These are phyloP conservation scores for Cyrtodaria siliqua DNA, from an alignment of 2,888 invertebrate genomes.

Conservation along the genomic window DNA sequence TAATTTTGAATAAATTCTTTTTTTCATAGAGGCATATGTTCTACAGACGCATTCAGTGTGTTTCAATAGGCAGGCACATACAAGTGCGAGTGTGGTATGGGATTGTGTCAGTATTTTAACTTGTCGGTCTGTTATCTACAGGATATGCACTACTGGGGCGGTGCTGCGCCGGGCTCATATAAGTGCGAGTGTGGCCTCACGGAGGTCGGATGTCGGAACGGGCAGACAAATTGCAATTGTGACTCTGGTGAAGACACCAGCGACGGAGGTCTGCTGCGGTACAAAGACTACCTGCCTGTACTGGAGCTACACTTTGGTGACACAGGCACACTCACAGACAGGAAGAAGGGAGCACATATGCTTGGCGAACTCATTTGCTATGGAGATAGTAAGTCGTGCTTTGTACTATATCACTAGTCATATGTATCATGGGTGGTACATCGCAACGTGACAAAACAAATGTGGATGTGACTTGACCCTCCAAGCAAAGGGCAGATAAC, in stretches of 20 bases:
- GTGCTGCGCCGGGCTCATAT: conserved; percentile 89
- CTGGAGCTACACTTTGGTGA: conserved; percentile 97
- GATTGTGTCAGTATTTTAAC: too few species aligned
- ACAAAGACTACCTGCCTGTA: conserved; percentile 94
- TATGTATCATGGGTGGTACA: too few species aligned
- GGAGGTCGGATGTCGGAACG: conserved; percentile 88
- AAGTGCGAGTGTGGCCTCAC: conserved; percentile 97
- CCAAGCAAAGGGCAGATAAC: too few species aligned
- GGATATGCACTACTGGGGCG: conserved; percentile 98
- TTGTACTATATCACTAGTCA: too few species aligned
- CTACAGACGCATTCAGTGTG: too few species aligned
- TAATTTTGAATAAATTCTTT: too few species aligned
- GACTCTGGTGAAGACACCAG: conserved; percentile 89
- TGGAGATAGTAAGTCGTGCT: conserved; percentile 92
- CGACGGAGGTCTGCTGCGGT: conserved; percentile 74
- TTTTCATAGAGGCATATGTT: too few species aligned
- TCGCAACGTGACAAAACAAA: too few species aligned
- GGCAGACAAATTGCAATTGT: conserved; percentile 93
- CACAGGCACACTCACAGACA: conserved; percentile 94
- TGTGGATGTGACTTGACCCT: too few species aligned
- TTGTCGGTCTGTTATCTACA: too few species aligned
- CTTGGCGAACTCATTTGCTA: conserved; percentile 96
- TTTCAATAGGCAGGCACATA: too few species aligned
- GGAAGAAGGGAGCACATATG: conserved; percentile 93
- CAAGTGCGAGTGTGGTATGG: too few species aligned